Percentiles rank a stretch among this genome's conserved stretches.
Conservation (phyloP, 2,797 vertebrate genomes). For the Leptoclinus maculatus region DNA sequence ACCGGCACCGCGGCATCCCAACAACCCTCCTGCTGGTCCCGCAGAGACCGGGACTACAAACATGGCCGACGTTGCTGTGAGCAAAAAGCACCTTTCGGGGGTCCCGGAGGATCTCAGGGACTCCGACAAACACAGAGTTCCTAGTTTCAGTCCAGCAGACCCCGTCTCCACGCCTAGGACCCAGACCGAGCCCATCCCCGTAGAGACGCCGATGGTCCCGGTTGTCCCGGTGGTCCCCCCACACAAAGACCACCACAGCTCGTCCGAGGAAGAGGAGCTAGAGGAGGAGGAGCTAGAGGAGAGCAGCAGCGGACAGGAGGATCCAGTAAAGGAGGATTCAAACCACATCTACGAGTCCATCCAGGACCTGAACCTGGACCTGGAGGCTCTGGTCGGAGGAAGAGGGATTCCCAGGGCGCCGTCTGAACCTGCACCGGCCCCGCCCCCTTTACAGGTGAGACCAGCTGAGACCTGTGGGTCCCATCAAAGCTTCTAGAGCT, state of each 20-base stretch:
- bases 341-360: constrained; percentile 87
- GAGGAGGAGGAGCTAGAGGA: constrained; percentile 26
- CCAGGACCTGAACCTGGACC: constrained; percentile 80
- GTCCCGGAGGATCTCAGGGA: constrained; percentile 31
- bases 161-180: constrained; percentile 31
- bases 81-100: constrained; percentile 44
- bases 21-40: constrained; percentile 5
- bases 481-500: too few relatives aligned
- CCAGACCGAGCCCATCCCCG: constrained; percentile 64
- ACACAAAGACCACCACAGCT: neutral
- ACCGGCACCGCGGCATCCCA: constrained; percentile 17
- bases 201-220: constrained; percentile 65
- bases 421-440: neutral
- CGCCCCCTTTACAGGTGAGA: constrained; percentile 48
- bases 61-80: constrained; percentile 11
- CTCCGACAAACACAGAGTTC: constrained; percentile 57
- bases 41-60: constrained; percentile 30
- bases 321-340: constrained; percentile 56
- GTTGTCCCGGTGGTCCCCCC: neutral
- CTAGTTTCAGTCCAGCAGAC: constrained; percentile 80
- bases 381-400: constrained; percentile 56
- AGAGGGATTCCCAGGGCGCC: constrained; percentile 1
- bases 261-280: constrained; percentile 1
- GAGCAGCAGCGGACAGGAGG: constrained; percentile 11
- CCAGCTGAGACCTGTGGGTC: neutral